phyloP scores from a whole-genome alignment of 37 sponge, comb jelly and placozoan genomes.

The Ianthella basta region DNA sequence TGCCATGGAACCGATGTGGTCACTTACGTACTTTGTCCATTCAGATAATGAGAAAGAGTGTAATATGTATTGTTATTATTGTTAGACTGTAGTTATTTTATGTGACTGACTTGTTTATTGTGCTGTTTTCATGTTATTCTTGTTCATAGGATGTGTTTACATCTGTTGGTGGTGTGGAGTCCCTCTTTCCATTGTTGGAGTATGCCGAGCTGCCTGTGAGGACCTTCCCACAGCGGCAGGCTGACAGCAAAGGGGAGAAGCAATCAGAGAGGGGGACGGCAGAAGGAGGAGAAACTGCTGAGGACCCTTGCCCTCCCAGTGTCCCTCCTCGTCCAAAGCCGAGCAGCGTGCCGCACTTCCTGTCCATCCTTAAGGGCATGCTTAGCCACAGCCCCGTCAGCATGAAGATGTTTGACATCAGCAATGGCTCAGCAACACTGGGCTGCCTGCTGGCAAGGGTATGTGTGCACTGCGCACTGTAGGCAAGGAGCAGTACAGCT shows the following conservation, averaged over 20 bases:
- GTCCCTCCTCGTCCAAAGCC: not conserved
- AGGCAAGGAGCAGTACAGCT: no score
- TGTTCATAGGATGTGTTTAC: constrained; percentile 70
- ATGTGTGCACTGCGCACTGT: no score
- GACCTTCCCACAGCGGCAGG: not conserved
- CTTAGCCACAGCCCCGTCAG: constrained; percentile 69
- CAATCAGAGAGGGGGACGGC: not conserved
- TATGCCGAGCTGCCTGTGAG: constrained; percentile 46
- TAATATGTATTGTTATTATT: no score
- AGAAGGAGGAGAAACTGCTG: not conserved
- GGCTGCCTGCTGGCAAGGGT: constrained; percentile 85
- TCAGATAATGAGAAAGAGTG: no score
- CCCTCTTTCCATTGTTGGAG: constrained; percentile 94
- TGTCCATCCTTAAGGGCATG: constrained; percentile 79
- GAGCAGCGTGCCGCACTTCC: constrained; percentile 55
- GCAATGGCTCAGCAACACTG: constrained; percentile 86
- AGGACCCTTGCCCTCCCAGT: not conserved
- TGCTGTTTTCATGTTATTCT: not conserved
- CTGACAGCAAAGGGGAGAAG: not conserved
- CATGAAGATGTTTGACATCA: constrained; percentile 78
- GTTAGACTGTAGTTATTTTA: no score
- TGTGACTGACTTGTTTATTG: not conserved
- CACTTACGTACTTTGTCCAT: no score
- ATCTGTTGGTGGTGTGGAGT: constrained; percentile 88
- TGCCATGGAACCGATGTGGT: no score